These are phyloP conservation scores for Empidonax alnorum DNA, from an alignment of 2,113 vertebrate genomes.

Conservation along the genomic window DNA sequence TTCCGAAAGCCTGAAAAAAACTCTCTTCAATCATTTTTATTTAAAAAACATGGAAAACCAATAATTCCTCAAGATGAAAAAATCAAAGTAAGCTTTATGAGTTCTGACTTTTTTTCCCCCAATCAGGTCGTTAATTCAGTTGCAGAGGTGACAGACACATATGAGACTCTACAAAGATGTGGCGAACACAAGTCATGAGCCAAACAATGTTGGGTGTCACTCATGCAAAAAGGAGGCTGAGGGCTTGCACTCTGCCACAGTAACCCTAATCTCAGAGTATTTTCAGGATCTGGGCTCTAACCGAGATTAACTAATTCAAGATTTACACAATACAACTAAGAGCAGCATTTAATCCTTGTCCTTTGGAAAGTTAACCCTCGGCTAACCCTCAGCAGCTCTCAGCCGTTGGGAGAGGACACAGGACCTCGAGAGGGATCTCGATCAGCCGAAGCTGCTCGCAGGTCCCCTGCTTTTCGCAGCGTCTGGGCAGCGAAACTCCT, in stretches of 20 bases:
- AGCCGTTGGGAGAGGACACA: fast-evolving
- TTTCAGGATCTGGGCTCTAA: not conserved
- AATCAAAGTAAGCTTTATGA: conserved; percentile 34
- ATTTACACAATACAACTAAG: not conserved
- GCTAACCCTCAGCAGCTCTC: not conserved
- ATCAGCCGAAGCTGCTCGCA: not conserved
- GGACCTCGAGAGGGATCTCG: not conserved
- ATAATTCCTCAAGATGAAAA: conserved; percentile 16
- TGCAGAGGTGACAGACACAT: not conserved
- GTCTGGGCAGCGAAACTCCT: not conserved
- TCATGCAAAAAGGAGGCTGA: not conserved
- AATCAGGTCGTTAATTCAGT: not conserved
- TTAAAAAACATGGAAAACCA: conserved; percentile 23
- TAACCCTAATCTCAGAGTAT: not conserved
- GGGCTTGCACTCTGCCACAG: not conserved
- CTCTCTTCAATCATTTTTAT: conserved; percentile 40
- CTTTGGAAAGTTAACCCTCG: not conserved
- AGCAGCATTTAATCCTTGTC: not conserved
- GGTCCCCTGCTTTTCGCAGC: not conserved
- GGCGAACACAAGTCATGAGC: not conserved
- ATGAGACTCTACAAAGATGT: not conserved
- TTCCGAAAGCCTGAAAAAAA: conserved; percentile 19
- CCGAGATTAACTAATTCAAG: not conserved
- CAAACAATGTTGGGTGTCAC: not conserved
- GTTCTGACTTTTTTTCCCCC: not conserved